A percentile compares a stretch with the other conserved stretches of the same genome.
Conservation (phyloP, 2,797 vertebrate species). For the Synaphobranchus kaupii region DNA sequence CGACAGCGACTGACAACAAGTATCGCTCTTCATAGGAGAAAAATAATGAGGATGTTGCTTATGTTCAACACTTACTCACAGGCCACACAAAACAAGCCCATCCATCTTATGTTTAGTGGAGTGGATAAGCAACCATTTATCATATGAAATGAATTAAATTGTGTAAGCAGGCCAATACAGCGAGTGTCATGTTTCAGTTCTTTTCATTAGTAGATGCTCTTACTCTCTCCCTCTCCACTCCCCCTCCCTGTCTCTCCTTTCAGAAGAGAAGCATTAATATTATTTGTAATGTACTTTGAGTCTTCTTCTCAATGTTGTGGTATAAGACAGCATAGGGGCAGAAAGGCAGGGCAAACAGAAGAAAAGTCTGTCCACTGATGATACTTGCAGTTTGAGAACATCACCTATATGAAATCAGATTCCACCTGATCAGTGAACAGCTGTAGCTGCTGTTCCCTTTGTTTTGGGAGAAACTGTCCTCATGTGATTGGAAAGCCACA, state of each 20-base stretch:
- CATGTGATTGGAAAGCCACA: neutral
- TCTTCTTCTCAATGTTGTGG: neutral
- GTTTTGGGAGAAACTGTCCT: neutral
- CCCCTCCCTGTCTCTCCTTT: neutral
- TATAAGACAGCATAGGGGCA: neutral
- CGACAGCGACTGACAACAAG: neutral
- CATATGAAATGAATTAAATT: neutral
- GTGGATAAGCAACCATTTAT: constrained; percentile 15
- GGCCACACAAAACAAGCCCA: constrained; percentile 5
- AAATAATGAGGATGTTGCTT: neutral
- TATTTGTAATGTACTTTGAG: neutral
- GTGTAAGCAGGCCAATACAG: neutral
- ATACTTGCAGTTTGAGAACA: neutral
- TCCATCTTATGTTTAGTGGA: constrained; percentile 14
- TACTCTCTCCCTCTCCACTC: neutral
- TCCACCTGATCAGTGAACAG: neutral
- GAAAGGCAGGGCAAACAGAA: neutral
- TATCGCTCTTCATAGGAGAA: constrained; percentile 1
- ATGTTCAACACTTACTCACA: neutral
- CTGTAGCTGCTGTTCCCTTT: neutral
- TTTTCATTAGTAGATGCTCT: neutral
- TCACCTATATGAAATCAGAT: neutral
- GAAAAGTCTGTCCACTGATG: neutral
- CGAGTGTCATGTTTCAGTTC: neutral
- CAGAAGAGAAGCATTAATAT: neutral